phyloP scores from a whole-genome alignment of 1,140 invertebrate species.

The Brachionus sp. region DNA sequence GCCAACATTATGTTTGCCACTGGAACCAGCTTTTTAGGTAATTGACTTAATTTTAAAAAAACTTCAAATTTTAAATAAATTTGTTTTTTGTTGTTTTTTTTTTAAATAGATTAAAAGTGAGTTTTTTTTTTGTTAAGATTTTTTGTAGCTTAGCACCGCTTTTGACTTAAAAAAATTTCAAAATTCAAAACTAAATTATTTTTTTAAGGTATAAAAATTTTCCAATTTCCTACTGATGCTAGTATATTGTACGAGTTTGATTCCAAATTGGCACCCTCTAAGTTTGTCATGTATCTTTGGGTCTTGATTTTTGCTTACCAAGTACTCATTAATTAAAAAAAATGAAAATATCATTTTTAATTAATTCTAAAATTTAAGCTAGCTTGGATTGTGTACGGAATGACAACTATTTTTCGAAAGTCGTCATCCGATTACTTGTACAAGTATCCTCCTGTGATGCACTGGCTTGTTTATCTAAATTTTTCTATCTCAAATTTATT shows the following conservation, averaged over 20 bases:
- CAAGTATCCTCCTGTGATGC: slow-evolving; percentile 42
- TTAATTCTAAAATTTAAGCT: not conserved
- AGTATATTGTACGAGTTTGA: not conserved
- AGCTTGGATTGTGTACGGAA: slow-evolving; percentile 27
- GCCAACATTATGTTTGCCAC: slow-evolving; percentile 15
- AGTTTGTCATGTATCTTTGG: slow-evolving; percentile 10
- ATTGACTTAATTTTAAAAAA: not conserved
- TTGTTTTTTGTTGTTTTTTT: not conserved
- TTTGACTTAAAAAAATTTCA: not conserved
- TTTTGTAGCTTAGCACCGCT: not conserved
- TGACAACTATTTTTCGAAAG: slow-evolving; percentile 37
- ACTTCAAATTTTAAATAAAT: not conserved
- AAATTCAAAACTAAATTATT: not conserved
- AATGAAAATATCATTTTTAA: not conserved
- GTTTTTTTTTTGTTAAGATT: not conserved
- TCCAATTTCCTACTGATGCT: not conserved
- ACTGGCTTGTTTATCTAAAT: slow-evolving; percentile 35
- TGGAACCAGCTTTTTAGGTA: slow-evolving; percentile 23
- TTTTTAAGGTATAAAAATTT: not conserved
- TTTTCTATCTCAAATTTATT: not conserved
- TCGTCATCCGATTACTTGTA: slow-evolving; percentile 40
- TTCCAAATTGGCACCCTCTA: not conserved
- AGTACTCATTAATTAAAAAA: not conserved
- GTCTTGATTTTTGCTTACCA: slow-evolving; percentile 6
- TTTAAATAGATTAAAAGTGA: not conserved